These are phyloP conservation scores for Hirudinaria manillensis DNA, from an alignment of 2,888 invertebrate species.

Conservation along the genomic window DNA sequence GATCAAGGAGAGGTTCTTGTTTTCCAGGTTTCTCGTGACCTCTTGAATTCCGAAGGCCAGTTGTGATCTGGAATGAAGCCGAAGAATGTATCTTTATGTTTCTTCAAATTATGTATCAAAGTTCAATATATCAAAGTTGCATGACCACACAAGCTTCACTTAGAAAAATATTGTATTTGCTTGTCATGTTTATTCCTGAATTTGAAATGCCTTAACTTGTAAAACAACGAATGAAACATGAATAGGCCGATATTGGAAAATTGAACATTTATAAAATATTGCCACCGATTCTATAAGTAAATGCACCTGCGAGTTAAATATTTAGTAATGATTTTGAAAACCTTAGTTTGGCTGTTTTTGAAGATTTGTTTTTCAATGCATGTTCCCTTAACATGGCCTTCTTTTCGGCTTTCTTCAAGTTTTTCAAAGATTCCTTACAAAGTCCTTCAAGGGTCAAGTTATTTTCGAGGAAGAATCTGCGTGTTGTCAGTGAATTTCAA, in stretches of 20 bases:
- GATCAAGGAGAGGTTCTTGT: constrained; percentile 11
- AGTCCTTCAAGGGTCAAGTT: neutral
- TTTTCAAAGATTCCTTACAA: neutral
- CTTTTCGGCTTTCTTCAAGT: neutral
- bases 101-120: neutral
- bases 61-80: neutral
- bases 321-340: neutral
- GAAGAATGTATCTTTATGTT: neutral
- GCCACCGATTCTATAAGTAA: neutral
- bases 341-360: neutral
- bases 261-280: too few species aligned
- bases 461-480: constrained; percentile 20
- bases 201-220: too few species aligned
- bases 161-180: too few species aligned
- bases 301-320: neutral
- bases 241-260: too few species aligned
- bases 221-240: too few species aligned
- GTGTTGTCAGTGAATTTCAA: neutral
- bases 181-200: too few species aligned
- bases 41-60: constrained; percentile 20
- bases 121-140: neutral
- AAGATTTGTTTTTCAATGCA: neutral
- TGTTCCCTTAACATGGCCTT: constrained; percentile 10
- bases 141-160: too few species aligned
- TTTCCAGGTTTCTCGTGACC: constrained; percentile 18